These are phyloP conservation scores for Chinchilla lanigera DNA, from an alignment of 2,113 vertebrate genomes.

Conservation along the genomic window DNA sequence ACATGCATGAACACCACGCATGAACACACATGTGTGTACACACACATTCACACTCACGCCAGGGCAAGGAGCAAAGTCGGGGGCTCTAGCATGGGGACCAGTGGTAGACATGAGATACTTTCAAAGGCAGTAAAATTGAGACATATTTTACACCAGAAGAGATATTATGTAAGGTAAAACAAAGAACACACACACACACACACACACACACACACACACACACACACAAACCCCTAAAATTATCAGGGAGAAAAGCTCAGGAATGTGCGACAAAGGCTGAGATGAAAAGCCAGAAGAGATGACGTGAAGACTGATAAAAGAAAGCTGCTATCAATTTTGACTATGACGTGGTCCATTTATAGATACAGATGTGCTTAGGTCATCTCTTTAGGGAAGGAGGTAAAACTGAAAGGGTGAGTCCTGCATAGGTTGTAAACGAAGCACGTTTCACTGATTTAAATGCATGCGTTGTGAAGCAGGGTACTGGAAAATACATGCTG, in stretches of 20 bases:
- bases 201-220: neutral
- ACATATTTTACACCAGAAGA: neutral
- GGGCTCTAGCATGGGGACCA: fast-evolving
- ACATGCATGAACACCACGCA: neutral
- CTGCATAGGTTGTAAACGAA: neutral
- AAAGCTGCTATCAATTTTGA: neutral
- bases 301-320: neutral
- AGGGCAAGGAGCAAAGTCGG: neutral
- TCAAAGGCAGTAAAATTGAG: neutral
- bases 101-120: neutral
- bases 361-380: conserved; percentile 16
- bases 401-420: neutral
- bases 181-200: neutral
- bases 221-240: neutral
- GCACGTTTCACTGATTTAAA: neutral
- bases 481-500: neutral
- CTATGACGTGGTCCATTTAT: neutral
- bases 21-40: neutral
- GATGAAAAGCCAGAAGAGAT: neutral
- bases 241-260: neutral
- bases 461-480: neutral
- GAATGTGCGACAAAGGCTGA: neutral
- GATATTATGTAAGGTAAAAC: neutral
- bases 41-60: neutral
- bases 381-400: conserved; percentile 23